These are phyloP conservation scores for Myiopsitta monachus DNA, from an alignment of 2,113 vertebrate genomes.

Conservation along the genomic window DNA sequence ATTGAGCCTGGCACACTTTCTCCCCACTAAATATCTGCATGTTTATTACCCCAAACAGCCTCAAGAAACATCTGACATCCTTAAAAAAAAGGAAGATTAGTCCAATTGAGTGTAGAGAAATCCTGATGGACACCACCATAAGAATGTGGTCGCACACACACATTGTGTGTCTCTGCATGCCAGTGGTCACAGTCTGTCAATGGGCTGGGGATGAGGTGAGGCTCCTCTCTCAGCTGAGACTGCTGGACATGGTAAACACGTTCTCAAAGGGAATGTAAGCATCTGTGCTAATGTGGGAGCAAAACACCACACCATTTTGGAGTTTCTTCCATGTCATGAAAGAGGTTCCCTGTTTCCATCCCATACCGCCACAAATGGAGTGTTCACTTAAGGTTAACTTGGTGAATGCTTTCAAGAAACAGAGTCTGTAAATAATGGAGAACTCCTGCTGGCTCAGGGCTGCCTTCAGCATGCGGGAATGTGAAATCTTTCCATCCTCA, in stretches of 20 bases:
- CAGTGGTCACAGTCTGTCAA: not conserved
- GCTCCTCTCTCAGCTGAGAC: not conserved
- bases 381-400: not conserved
- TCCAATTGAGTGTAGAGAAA: not conserved
- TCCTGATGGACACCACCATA: not conserved
- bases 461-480: not conserved
- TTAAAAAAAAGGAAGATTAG: not conserved
- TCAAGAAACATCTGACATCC: not conserved
- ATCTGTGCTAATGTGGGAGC: not conserved
- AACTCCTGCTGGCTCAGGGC: not conserved
- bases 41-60: not conserved
- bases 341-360: slow-evolving; percentile 9
- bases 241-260: not conserved
- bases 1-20: not conserved
- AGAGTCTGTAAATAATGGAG: not conserved
- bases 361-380: not conserved
- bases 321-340: not conserved
- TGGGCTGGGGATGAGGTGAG: not conserved
- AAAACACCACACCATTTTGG: not conserved
- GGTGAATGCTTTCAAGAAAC: not conserved
- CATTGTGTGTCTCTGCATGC: accelerated
- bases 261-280: not conserved
- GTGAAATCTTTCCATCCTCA: not conserved
- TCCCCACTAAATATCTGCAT: not conserved
- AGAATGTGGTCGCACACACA: accelerated